phyloP scores from a whole-genome alignment of 2,888 invertebrate species.

The Erebia ligea region DNA sequence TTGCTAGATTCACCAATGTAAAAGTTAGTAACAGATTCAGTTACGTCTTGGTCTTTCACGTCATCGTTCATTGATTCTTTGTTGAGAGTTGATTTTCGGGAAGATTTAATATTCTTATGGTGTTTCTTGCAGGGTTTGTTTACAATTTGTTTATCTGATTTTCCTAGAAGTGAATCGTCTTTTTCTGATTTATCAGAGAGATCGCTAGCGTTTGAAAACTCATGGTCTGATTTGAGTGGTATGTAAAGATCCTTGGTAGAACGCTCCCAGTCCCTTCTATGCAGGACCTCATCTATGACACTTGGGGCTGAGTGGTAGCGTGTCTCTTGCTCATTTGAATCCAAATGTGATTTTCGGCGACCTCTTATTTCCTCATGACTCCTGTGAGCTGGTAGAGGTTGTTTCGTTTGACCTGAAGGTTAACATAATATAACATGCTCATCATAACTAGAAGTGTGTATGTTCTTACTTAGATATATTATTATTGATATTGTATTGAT shows the following conservation, averaged over 20 bases:
- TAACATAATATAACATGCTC: background rate
- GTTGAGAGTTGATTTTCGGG: slow-evolving; percentile 52
- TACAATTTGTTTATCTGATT: slow-evolving; percentile 48
- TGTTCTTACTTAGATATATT: too few relatives aligned
- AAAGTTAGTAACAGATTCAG: slow-evolving; percentile 57
- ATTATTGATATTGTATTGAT: too few relatives aligned
- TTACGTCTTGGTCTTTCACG: slow-evolving; percentile 66
- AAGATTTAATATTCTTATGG: slow-evolving; percentile 70
- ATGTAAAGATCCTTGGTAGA: slow-evolving; percentile 69
- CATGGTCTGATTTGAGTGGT: slow-evolving; percentile 48
- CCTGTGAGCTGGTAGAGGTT: slow-evolving; percentile 62
- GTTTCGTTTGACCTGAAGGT: slow-evolving; percentile 58
- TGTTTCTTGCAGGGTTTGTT: slow-evolving; percentile 67
- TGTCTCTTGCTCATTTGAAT: slow-evolving; percentile 48
- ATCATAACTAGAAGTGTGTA: too few relatives aligned
- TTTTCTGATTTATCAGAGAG: slow-evolving; percentile 40
- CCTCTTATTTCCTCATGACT: slow-evolving; percentile 71
- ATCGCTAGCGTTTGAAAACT: slow-evolving; percentile 51
- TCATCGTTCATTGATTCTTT: slow-evolving; percentile 56
- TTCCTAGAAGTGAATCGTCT: slow-evolving; percentile 33
- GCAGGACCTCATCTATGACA: slow-evolving; percentile 72
- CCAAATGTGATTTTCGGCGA: slow-evolving; percentile 58
- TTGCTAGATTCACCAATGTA: slow-evolving; percentile 63
- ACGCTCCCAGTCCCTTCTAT: slow-evolving; percentile 74
- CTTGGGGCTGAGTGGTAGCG: slow-evolving; percentile 76